Base-by-base conservation (phyloP, 2,888 invertebrate genomes). In the Ferdinandea cuprea region DNA sequence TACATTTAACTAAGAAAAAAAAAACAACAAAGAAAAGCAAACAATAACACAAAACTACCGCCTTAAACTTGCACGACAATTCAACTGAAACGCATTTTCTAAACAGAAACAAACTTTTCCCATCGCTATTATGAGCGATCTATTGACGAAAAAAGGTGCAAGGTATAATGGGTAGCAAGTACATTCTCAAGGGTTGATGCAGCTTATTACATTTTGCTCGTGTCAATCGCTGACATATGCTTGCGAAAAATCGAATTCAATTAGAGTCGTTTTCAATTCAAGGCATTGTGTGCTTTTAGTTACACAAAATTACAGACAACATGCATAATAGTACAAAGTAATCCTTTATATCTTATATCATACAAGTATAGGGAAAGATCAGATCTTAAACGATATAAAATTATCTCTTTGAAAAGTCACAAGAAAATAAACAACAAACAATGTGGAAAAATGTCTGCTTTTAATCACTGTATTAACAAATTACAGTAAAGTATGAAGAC, bases 221-320 rank as follows among this genome's bases (percentile, higher is more conserved):
- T 32, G 21, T 37, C 28, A 54, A 59, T 58, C 58, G n/a, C 1
- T 74, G 13, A 21, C 74, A 76, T 42, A 35, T 58, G 17, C 15
- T 54, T 71, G 71, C 35, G 72, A 72, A 78, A 78, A 78, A 78
- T 72, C 77, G 63, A 78, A 78, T 32, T 78, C 71, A 78, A 78
- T 78, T 78, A 78, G 77, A 48, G 42, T 15, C 2, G 17, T 17
- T 32, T 21, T 35, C 56, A 50, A 61, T 44, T 69, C 69, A 77
- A 77, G 40, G 63, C 15, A 9, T 25, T 21, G 19, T 11, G 0
- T 25, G 25, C 25, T 3, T 2, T 5, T 11, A 35, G 11, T 3
- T 11, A 11, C 1, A 35, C 9, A 7, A 40, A 40, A 40, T 13
- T 40, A 8, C 7, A 40, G 8, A 40, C 15, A 15, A 15, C 40